Evolutionary conservation across 2,113 vertebrate genomes (phyloP).

Genomic region (Bungarus multicinctus): DNA sequence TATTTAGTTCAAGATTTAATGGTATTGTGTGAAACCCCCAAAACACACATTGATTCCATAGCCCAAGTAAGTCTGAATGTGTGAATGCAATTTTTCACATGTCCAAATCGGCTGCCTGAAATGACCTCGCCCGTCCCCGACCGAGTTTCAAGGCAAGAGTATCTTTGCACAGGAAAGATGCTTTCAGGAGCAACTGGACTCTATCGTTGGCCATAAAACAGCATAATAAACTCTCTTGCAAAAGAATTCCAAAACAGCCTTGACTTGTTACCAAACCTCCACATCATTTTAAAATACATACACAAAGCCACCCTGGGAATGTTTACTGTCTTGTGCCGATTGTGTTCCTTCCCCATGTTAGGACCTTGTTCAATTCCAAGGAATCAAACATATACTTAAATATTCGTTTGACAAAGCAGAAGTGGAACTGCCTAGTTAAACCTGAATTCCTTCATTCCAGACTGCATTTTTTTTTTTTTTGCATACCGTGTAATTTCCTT

Average conservation of each 20-base stretch:
- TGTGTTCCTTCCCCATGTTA: accelerated
- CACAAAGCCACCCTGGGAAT: neutral
- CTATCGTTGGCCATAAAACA: conserved; percentile 20
- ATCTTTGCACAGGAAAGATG: neutral
- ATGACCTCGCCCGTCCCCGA: neutral
- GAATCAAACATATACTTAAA: conserved; percentile 24
- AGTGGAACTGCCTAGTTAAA: neutral
- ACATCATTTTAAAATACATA: neutral
- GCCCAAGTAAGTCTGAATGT: neutral
- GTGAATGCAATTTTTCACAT: neutral
- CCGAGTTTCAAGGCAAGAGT: neutral
- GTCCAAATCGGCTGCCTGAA: neutral
- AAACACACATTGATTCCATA: neutral
- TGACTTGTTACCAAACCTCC: neutral
- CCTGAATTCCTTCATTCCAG: conserved; percentile 17
- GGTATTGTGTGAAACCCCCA: neutral
- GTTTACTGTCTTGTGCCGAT: neutral
- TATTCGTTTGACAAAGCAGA: conserved; percentile 49
- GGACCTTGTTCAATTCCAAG: neutral
- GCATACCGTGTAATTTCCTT: conserved; percentile 30
- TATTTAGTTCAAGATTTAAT: neutral
- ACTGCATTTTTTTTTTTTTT: neutral
- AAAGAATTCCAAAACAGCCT: conserved; percentile 19
- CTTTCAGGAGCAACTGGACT: neutral
- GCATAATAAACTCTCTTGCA: conserved; percentile 33